A percentile compares a stretch with the other conserved stretches of the same genome.
These are phyloP conservation scores for Plutomurus gul DNA, from an alignment of 1,140 invertebrate species.

Conservation along the genomic window DNA sequence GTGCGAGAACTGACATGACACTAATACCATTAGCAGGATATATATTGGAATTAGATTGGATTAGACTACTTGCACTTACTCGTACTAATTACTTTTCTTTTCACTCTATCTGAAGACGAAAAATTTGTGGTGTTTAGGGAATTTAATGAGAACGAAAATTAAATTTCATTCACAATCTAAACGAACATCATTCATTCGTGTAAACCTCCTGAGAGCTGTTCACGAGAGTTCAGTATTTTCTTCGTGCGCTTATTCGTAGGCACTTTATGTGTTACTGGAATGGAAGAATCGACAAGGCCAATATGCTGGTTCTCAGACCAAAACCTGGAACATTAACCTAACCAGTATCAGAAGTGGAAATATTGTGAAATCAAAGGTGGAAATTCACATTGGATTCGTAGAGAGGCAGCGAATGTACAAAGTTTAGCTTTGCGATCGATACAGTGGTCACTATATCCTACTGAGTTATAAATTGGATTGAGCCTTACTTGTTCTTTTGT, in stretches of 20 bases:
- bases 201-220: no score
- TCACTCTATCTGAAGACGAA: not conserved
- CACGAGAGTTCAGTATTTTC: not conserved
- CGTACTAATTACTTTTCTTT: conserved; percentile 11
- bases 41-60: no score
- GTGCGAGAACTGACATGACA: no score
- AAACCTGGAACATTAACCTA: conserved; percentile 17
- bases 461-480: no score
- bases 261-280: not conserved
- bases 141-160: not conserved
- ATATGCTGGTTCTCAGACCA: not conserved
- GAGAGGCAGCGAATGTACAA: no score
- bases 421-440: no score
- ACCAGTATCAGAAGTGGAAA: not conserved
- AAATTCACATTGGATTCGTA: no score
- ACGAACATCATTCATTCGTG: not conserved
- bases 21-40: no score
- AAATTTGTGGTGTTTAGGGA: not conserved
- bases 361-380: conserved; percentile 22
- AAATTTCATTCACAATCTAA: conserved; percentile 1
- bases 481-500: no score
- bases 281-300: not conserved
- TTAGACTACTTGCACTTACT: no score
- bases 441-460: no score
- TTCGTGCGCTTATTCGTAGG: not conserved